A percentile compares a stretch with the other conserved stretches of the same genome.
These are phyloP conservation scores for Archips xylosteana DNA, from an alignment of 2,888 invertebrate genomes.

Conservation along the genomic window DNA sequence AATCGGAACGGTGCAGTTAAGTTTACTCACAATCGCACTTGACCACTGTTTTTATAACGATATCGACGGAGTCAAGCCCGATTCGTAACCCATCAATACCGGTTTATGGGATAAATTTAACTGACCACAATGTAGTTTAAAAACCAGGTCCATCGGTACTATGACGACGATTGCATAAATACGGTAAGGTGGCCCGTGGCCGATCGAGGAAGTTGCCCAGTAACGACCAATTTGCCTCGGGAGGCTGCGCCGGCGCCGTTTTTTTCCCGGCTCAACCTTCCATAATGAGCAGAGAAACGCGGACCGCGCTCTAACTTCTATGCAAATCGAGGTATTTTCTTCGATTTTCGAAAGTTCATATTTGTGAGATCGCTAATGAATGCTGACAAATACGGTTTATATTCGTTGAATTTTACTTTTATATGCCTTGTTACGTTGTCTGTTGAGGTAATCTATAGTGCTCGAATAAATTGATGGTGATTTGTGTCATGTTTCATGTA, in stretches of 20 bases:
- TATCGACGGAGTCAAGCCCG: constrained; percentile 32
- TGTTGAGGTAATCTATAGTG: constrained; percentile 30
- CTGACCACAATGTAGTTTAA: constrained; percentile 46
- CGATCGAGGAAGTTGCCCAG: constrained; percentile 66
- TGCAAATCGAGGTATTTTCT: constrained; percentile 72
- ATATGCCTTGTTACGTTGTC: constrained; percentile 38
- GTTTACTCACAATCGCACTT: constrained; percentile 17
- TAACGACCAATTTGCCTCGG: constrained; percentile 73
- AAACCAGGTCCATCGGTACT: constrained; percentile 50
- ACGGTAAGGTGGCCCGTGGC: constrained; percentile 55
- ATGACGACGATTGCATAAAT: constrained; percentile 68
- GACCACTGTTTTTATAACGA: constrained; percentile 26
- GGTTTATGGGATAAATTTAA: constrained; percentile 41
- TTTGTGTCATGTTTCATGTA: constrained; percentile 21
- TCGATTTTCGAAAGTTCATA: constrained; percentile 71
- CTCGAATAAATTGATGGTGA: constrained; percentile 36
- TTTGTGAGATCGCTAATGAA: constrained; percentile 53
- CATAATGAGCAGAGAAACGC: constrained; percentile 79
- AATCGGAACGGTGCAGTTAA: not conserved
- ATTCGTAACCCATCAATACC: constrained; percentile 36
- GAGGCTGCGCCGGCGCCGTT: constrained; percentile 57
- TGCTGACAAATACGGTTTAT: constrained; percentile 51
- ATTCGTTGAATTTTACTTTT: constrained; percentile 58
- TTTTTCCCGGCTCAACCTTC: constrained; percentile 58
- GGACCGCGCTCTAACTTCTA: constrained; percentile 66